phyloP scores from a whole-genome alignment of 2,888 invertebrate species.

The Agrochola circellaris region DNA sequence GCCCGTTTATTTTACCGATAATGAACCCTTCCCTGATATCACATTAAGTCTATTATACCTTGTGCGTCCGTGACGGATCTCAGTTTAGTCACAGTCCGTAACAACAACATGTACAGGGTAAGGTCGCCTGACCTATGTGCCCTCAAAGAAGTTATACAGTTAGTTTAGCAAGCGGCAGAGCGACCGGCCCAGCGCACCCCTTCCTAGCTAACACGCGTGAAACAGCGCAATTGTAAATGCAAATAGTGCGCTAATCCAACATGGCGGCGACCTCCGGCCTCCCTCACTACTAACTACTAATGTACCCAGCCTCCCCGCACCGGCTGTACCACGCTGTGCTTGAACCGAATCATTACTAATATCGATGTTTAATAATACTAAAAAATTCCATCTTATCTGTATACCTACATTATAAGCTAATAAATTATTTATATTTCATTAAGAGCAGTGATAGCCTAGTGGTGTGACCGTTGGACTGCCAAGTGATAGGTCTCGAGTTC shows the following conservation, averaged over 20 bases:
- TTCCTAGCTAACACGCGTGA: slow-evolving; percentile 65
- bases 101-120: slow-evolving; percentile 56
- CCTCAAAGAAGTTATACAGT: neutral
- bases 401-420: neutral
- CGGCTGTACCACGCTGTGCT: neutral
- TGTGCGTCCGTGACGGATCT: neutral
- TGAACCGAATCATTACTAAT: neutral
- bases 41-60: neutral
- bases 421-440: neutral
- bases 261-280: slow-evolving; percentile 71
- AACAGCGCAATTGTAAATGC: slow-evolving; percentile 81
- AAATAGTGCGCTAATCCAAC: slow-evolving; percentile 82
- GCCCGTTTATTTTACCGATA: neutral
- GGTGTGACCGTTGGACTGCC: no score
- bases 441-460: no score
- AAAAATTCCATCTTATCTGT: neutral
- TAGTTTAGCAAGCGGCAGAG: neutral
- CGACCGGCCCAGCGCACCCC: slow-evolving; percentile 68
- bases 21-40: neutral
- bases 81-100: neutral
- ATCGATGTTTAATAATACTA: neutral
- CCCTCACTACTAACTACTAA: slow-evolving; percentile 17
- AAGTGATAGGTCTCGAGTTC: no score
- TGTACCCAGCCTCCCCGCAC: neutral
- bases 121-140: neutral